These are phyloP conservation scores for Julus scanicus DNA, from an alignment of 2,888 invertebrate species.

Conservation along the genomic window DNA sequence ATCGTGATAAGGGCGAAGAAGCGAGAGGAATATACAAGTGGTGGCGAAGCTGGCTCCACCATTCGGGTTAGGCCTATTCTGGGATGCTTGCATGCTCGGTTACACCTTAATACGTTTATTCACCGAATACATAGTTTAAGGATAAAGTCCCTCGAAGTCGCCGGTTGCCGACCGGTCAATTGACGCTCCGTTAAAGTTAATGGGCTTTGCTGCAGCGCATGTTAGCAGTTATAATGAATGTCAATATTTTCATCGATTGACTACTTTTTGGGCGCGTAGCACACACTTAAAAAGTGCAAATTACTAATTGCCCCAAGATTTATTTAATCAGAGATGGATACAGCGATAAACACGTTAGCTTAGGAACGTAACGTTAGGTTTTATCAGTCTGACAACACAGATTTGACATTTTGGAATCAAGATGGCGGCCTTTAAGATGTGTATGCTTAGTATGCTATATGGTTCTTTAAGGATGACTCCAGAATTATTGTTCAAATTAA, in stretches of 20 bases:
- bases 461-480: too few species aligned
- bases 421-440: too few species aligned
- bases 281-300: neutral
- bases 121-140: neutral
- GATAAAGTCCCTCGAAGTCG: neutral
- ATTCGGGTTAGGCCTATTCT: neutral
- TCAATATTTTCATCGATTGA: neutral
- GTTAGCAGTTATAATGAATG: neutral
- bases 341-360: neutral
- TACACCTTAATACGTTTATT: neutral
- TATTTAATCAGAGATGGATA: neutral
- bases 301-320: neutral
- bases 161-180: neutral
- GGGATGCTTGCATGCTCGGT: neutral
- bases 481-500: too few species aligned
- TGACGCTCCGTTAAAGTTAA: too few species aligned
- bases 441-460: too few species aligned
- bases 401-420: too few species aligned
- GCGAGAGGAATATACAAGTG: neutral
- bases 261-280: neutral
- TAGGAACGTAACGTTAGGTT: too few species aligned
- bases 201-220: neutral
- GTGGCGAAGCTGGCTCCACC: neutral
- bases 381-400: too few species aligned
- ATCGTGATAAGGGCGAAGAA: neutral